Evolutionary conservation across 2,888 invertebrate species (phyloP), one percentile per base, ranked within the genome.

Genomic region (Dexiosoma caninum): DNA sequence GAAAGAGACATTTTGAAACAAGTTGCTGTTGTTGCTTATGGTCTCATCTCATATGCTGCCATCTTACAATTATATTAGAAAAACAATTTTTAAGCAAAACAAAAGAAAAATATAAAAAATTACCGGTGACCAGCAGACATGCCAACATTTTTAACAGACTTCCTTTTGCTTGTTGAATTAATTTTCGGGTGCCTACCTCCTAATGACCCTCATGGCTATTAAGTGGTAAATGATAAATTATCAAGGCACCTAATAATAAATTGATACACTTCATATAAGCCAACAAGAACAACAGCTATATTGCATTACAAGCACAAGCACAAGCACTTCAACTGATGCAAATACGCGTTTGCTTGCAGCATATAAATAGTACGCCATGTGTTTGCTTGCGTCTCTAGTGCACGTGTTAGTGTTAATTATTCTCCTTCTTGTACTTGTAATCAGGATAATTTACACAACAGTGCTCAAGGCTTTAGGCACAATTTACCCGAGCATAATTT

Each of bases 381-480:
- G 19, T 19, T 16, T 35, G 23, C 1, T 32, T 9, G 40, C 14
- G 14, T 27, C 9, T 21, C 30, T 44, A 8, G 32, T 57, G 27
- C 49, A 64, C 60, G 67, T 69, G 55, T 66, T 42, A 46, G 67
- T 67, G 67, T 81, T 80, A 80, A 80, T 80, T 70, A 75, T 66
- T 76, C 76, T 77, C 62, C 72, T 81, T 72, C 72, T 72, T 81
- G 67, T 72, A 77, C 62, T 81, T 81, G 62, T 81, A 77, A 81
- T 81, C 77, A 77, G 67, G 55, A 77, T 81, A 81, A 81, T 81
- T 81, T 77, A 81, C 77, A 72, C 72, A 81, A 81, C 72, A 77
- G 77, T 81, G 77, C 77, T 72, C 67, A 81, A 69, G 35, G 67
- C 81, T 72, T 72, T 57, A 69, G 81, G 81, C 81, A 62, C 77